phyloP scores from a whole-genome alignment of 1,140 invertebrate genomes.

The Zaprionus africanus region DNA sequence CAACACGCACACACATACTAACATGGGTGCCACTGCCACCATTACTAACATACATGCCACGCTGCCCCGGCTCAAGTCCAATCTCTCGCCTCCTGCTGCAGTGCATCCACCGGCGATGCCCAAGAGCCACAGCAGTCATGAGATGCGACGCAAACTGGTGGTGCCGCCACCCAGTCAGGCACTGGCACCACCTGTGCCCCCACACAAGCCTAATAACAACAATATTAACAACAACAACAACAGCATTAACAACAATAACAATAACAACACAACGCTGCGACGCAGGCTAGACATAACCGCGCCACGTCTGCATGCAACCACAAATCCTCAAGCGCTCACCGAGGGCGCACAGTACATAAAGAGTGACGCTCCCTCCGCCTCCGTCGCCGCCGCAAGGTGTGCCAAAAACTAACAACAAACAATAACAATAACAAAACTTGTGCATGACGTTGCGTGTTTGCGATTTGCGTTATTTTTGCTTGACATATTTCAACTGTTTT shows the following conservation, averaged over 20 bases:
- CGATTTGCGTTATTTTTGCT: not conserved
- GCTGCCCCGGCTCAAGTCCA: constrained; percentile 60
- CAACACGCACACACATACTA: constrained; percentile 31
- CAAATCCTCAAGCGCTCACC: constrained; percentile 87
- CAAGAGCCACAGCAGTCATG: constrained; percentile 68
- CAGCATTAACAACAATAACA: constrained; percentile 38
- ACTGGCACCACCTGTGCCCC: constrained; percentile 37
- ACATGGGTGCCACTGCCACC: constrained; percentile 51
- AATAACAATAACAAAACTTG: constrained; percentile 30
- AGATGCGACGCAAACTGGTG: constrained; percentile 59
- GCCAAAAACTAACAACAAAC: constrained; percentile 52
- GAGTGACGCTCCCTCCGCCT: constrained; percentile 35
- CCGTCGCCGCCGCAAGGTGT: constrained; percentile 59
- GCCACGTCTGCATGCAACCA: constrained; percentile 89
- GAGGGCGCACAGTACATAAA: constrained; percentile 85
- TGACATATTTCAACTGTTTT: not conserved
- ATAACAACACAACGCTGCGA: constrained; percentile 56
- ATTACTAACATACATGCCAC: constrained; percentile 74
- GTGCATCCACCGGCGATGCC: constrained; percentile 68
- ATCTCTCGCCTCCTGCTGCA: constrained; percentile 37
- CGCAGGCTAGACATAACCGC: constrained; percentile 87
- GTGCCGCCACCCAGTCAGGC: constrained; percentile 16
- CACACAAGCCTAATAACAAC: constrained; percentile 20
- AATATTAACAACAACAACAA: constrained; percentile 44
- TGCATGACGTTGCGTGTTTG: constrained; percentile 31